Evolutionary conservation across 2,888 invertebrate species (phyloP).

Genomic region (Dynastes tityus): DNA sequence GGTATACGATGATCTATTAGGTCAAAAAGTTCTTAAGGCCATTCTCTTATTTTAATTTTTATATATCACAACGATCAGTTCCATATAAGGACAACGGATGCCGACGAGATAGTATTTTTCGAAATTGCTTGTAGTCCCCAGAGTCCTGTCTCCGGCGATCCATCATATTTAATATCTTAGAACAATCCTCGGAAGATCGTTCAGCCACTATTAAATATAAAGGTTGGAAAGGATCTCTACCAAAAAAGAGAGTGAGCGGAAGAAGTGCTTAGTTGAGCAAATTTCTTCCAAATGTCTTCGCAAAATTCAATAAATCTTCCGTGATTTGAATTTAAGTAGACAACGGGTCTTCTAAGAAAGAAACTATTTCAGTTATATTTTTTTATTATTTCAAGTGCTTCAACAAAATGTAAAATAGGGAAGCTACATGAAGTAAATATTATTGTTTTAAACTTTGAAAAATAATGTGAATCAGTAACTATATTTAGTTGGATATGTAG

Average conservation of each 20-base stretch:
- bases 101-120: conserved; percentile 43
- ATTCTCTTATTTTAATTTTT: no score
- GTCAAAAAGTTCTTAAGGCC: no score
- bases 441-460: no score
- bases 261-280: conserved; percentile 49
- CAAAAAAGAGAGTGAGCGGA: conserved; percentile 41
- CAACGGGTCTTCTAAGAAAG: conserved; percentile 9
- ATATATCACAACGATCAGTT: not conserved
- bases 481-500: no score
- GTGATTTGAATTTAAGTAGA: conserved; percentile 49
- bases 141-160: conserved; percentile 42
- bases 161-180: conserved; percentile 50
- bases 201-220: conserved; percentile 49
- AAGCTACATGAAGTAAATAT: no score
- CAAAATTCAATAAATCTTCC: conserved; percentile 48
- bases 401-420: no score
- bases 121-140: conserved; percentile 45
- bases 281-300: conserved; percentile 50
- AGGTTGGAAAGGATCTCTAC: conserved; percentile 46
- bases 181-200: conserved; percentile 47
- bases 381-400: not conserved
- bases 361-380: conserved; percentile 21
- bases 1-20: no score
- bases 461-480: no score
- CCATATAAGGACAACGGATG: not conserved